Evolutionary conservation across 2,113 vertebrate species (phyloP), one percentile per base, ranked within the genome.

Genomic region (Brachirus orientalis): DNA sequence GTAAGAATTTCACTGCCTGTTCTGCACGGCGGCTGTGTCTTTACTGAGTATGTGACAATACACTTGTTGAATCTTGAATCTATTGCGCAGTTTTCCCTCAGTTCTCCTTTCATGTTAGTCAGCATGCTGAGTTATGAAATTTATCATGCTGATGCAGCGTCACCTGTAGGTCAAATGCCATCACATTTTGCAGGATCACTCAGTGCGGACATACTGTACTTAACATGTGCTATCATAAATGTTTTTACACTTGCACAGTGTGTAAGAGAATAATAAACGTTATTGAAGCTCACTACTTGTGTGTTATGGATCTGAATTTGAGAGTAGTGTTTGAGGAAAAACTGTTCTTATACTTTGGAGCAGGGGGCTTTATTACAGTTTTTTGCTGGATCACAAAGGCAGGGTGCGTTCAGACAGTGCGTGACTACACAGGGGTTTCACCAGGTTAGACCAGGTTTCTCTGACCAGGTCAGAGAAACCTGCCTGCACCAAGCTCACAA

Each of bases 361-460:
- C 43, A 17, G 13, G 28, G 16, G 62, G n/a, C 51, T 72, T 66
- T 20, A 47, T 10, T 45, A 38, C 7, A 47, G 17, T 57, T 18
- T 18, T 38, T 19, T 28, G 22, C 22, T 63, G 43, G 69, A 59
- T 54, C 28, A 60, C 41, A 52, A 35, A 19, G 53, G 33, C 47
- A 45, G 33, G 41, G 43, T 61, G 50, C 56, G 69, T 56, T 57
- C 20, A 10, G 44, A 57, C 60, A 64, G 65, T 37, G 40, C 50
- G 37, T 44, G 66, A 85, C 80, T 69, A 74, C 36, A 48, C n/a
- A n/a, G n/a, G n/a, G n/a, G n/a, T n/a, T n/a, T 86, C 77, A 88
- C 81, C 69, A 82, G 55, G 19, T n/a, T n/a, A n/a, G n/a, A n/a
- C n/a, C n/a, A n/a, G n/a, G n/a, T n/a, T n/a, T n/a, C n/a, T n/a